Conservation (phyloP, 2,113 vertebrate species). For the Numenius arquata region DNA sequence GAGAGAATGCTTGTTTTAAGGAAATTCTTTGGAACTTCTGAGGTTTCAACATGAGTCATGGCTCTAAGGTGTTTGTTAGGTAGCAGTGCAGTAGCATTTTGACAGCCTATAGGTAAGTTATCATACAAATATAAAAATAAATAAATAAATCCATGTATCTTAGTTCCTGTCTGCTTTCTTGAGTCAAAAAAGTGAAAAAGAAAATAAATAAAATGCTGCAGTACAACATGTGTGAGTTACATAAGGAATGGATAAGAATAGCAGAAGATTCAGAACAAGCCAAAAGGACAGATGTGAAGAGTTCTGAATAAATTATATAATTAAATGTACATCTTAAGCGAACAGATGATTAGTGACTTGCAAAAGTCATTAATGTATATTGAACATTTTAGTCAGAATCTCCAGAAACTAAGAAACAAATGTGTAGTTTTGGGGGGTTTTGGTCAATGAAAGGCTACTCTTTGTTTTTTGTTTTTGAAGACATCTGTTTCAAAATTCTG, state of each 20-base stretch:
- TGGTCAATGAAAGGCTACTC: not conserved
- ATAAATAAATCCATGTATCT: not conserved
- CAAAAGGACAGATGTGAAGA: not conserved
- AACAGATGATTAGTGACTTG: not conserved
- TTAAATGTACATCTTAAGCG: not conserved
- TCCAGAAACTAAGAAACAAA: not conserved
- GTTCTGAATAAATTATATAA: not conserved
- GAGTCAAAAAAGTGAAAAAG: not conserved
- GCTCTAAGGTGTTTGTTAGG: not conserved
- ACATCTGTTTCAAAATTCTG: not conserved
- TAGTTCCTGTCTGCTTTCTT: not conserved
- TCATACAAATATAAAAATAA: not conserved
- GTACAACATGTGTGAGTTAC: not conserved
- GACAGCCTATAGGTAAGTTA: not conserved
- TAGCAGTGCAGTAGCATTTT: not conserved
- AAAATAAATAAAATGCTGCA: not conserved
- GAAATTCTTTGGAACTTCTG: not conserved
- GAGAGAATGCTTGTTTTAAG: not conserved
- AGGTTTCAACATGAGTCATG: not conserved
- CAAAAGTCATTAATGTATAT: not conserved
- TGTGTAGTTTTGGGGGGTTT: not conserved
- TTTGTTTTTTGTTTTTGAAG: not conserved
- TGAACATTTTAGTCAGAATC: not conserved
- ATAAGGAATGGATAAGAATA: not conserved
- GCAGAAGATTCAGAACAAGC: not conserved